Percentiles rank a stretch among this genome's conserved stretches.
phyloP scores from a whole-genome alignment of 2,797 vertebrate genomes.

The Protosalanx chinensis region DNA sequence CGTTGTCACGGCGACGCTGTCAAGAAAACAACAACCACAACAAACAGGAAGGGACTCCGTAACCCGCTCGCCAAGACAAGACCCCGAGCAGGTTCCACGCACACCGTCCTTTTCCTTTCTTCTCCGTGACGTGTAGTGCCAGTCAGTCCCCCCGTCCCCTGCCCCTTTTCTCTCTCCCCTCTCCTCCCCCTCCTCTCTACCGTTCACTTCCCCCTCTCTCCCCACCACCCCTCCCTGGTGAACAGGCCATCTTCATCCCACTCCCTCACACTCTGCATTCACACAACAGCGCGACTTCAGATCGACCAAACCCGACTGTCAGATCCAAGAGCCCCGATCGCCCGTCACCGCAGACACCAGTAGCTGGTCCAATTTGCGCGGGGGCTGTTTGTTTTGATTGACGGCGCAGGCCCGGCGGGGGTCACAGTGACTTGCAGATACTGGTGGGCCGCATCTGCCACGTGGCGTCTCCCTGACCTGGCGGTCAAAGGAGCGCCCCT shows the following conservation, averaged over 20 bases:
- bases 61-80: too few species aligned
- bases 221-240: too few species aligned
- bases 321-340: too few species aligned
- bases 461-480: slow-evolving; percentile 52
- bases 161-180: too few species aligned
- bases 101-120: slow-evolving; percentile 9
- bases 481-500: slow-evolving; percentile 50
- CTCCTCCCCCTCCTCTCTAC: not conserved
- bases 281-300: too few species aligned
- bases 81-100: not conserved
- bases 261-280: not conserved
- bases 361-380: too few species aligned
- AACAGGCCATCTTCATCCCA: not conserved
- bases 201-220: too few species aligned
- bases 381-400: slow-evolving; percentile 44
- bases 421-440: slow-evolving; percentile 25
- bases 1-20: slow-evolving; percentile 29
- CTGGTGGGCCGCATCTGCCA: slow-evolving; percentile 47
- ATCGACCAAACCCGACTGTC: too few species aligned
- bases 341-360: too few species aligned
- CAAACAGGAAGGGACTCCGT: slow-evolving; percentile 49
- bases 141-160: slow-evolving; percentile 24
- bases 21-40: slow-evolving; percentile 21
- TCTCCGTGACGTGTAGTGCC: slow-evolving; percentile 30
- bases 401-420: slow-evolving; percentile 23